Evolutionary conservation across 2,888 invertebrate genomes (phyloP).

Genomic region (Parascotia fuliginaria): DNA sequence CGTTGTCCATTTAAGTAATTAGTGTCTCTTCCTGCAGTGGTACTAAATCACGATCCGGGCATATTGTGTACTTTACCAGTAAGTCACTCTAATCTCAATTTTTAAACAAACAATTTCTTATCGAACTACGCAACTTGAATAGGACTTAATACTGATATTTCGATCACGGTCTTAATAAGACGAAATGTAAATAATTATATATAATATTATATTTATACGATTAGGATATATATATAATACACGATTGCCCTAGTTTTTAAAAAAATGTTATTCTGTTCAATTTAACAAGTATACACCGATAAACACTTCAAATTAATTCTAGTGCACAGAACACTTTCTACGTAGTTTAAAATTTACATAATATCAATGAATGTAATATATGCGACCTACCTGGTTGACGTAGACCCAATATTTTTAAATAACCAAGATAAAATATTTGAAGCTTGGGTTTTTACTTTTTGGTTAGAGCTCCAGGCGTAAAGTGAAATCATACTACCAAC

Average conservation of each 20-base stretch:
- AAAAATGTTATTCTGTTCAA: constrained; percentile 52
- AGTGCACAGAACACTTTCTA: constrained; percentile 67
- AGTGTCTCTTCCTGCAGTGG: constrained; percentile 48
- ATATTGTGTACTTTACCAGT: too few relatives aligned
- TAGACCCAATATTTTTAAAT: constrained; percentile 19
- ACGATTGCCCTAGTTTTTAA: constrained; percentile 51
- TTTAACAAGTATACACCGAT: constrained; percentile 57
- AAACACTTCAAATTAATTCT: constrained; percentile 59
- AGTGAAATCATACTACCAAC: constrained; percentile 3
- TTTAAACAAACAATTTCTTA: constrained; percentile 17
- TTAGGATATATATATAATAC: constrained; percentile 51
- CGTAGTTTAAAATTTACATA: constrained; percentile 49
- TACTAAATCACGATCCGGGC: constrained; percentile 25
- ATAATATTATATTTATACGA: constrained; percentile 53
- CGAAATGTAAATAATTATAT: constrained; percentile 59
- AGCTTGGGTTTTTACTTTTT: constrained; percentile 16
- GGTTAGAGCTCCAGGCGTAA: constrained; percentile 1
- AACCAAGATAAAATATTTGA: constrained; percentile 12
- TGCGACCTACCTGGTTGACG: constrained; percentile 16
- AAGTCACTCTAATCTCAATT: constrained; percentile 21
- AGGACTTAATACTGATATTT: constrained; percentile 32
- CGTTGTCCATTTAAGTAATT: constrained; percentile 39
- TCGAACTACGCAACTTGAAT: constrained; percentile 34
- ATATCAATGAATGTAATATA: constrained; percentile 27
- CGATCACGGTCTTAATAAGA: constrained; percentile 43